Percentiles rank a stretch among this genome's conserved stretches.
Conservation (phyloP, 2,113 vertebrate species). For the Thermophis baileyi region DNA sequence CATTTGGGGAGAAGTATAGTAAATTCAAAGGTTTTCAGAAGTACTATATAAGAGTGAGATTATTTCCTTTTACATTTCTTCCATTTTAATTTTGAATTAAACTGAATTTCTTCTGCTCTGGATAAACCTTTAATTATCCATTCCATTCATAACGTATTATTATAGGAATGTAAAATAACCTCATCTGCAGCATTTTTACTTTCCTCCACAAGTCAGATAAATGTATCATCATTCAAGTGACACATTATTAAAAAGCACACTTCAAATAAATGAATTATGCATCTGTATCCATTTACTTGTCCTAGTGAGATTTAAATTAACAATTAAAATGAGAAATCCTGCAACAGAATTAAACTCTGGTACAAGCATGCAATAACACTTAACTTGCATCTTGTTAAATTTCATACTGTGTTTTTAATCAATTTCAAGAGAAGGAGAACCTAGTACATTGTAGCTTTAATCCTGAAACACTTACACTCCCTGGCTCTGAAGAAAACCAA, state of each 20-base stretch:
- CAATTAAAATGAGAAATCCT: conserved; percentile 40
- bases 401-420: conserved; percentile 49
- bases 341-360: conserved; percentile 40
- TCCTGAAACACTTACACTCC: conserved; percentile 10
- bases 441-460: conserved; percentile 43
- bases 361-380: conserved; percentile 29
- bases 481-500: conserved; percentile 10
- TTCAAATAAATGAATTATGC: conserved; percentile 44
- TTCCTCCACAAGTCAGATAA: conserved; percentile 34
- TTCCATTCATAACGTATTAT: conserved; percentile 9
- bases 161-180: neutral
- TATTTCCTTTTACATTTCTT: neutral
- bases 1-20: neutral
- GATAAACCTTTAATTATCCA: conserved; percentile 15
- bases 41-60: neutral
- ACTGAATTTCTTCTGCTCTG: neutral
- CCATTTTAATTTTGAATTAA: neutral
- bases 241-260: conserved; percentile 23
- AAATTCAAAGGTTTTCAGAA: neutral
- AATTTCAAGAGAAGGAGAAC: conserved; percentile 37
- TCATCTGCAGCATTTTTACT: conserved; percentile 20
- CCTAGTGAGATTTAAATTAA: conserved; percentile 46
- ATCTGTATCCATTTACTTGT: conserved; percentile 48
- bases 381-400: conserved; percentile 43
- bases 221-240: conserved; percentile 34